Conservation (phyloP, 2,888 invertebrate genomes). For the Aricia artaxerxes region DNA sequence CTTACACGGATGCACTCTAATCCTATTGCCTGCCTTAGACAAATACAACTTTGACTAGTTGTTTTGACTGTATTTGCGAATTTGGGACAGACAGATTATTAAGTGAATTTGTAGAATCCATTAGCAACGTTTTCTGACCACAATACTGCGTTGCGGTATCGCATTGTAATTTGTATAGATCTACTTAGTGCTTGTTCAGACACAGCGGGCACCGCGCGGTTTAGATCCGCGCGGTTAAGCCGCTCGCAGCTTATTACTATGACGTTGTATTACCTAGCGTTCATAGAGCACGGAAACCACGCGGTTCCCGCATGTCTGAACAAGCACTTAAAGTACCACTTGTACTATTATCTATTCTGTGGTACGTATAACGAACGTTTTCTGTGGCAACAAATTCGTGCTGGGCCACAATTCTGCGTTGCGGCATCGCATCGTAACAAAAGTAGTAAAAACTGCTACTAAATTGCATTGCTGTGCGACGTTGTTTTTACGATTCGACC, state of each 20-base stretch:
- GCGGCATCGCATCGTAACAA: not conserved
- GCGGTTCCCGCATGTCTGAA: no score
- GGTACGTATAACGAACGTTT: not conserved
- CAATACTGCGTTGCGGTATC: no score
- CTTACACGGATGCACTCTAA: conserved; percentile 7
- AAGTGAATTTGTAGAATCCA: not conserved
- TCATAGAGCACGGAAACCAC: no score
- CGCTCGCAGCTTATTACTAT: no score
- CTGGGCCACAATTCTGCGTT: not conserved
- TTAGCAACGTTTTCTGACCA: no score
- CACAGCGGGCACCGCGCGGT: no score
- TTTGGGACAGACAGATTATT: not conserved
- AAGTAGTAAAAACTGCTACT: not conserved
- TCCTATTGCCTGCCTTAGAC: not conserved
- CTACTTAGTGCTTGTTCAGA: no score
- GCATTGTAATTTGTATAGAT: no score
- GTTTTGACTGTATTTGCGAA: not conserved
- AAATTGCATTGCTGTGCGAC: not conserved
- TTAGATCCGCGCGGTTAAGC: no score
- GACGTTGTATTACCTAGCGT: no score
- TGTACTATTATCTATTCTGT: no score
- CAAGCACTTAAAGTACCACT: no score
- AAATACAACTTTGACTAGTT: not conserved
- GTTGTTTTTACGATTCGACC: not conserved
- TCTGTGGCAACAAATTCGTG: not conserved